Base-by-base conservation (phyloP, 2,888 invertebrate genomes). In the Oligia latruncula region DNA sequence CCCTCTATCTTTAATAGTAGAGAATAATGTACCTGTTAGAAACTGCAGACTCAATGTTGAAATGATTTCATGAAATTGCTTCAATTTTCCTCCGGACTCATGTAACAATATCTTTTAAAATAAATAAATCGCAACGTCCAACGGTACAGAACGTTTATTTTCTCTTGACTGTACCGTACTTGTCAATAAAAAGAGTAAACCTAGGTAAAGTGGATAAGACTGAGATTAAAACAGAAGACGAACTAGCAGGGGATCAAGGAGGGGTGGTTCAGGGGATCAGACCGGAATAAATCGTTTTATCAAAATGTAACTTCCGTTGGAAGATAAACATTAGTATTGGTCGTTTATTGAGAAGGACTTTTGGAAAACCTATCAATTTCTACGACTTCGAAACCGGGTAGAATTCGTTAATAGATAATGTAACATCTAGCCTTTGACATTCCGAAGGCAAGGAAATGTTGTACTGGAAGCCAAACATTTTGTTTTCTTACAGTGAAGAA, bases 321-420 rank as follows among this genome's bases (percentile, higher is more conserved):
- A 49, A 78, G 35, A 49, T 66, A 29, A n/a, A 73, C 52, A 49
- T 49, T 20, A 23, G 49, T 68, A 58, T 40, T 64, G 35, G 40
- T 70, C 40, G n/a, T 70, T 65, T 35, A 49, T 29, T 58, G 20
- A 67, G n/a, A n/a, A 74, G 20, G 52, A 62, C 29, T 67, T 49
- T 71, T 46, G 6, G 17, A 62, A 82, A 77, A 71, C 62, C 23
- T 40, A 78, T 72, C 62, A 78, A 64, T 81, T 58, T 43, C 20
- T 43, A 60, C 13, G 46, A 82, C 43, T 35, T 68, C 13, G 20
- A 58, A 43, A 6, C 6, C 15, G 35, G 17, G 4, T 29, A 35
- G 23, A 62, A 55, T 43, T 52, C 9, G 62, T 60, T 71, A n/a
- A 60, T 66, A 80, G 65, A 82, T 82, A 76, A 76, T 74, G 29